These are phyloP conservation scores for Teleogryllus oceanicus DNA, from an alignment of 2,888 invertebrate genomes.

Conservation along the genomic window DNA sequence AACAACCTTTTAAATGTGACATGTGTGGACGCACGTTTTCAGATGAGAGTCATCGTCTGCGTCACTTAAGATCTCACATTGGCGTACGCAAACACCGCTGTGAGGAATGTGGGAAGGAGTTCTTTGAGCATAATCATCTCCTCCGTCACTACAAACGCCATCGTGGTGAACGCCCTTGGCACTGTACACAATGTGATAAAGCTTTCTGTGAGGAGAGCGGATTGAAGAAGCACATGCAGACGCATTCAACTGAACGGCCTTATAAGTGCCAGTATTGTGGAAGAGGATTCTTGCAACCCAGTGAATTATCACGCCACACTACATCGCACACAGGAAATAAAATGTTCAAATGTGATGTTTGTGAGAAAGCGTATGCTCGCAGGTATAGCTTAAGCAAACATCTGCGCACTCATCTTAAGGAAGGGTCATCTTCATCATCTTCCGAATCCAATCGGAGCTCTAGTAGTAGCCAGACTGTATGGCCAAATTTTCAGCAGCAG, in stretches of 20 bases:
- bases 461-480: neutral
- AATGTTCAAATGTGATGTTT: constrained; percentile 10
- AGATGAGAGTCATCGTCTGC: neutral
- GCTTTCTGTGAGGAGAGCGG: constrained; percentile 4
- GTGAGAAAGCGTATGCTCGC: neutral
- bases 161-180: constrained; percentile 2
- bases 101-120: constrained; percentile 5
- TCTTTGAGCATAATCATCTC: neutral
- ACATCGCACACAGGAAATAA: constrained; percentile 6
- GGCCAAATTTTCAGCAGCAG: constrained; percentile 18
- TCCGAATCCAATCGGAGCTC: neutral
- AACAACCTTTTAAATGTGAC: constrained; percentile 18
- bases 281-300: constrained; percentile 1
- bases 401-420: neutral
- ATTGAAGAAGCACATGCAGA: constrained; percentile 1
- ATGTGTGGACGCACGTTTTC: neutral
- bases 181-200: neutral
- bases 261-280: constrained; percentile 6
- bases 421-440: neutral
- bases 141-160: neutral
- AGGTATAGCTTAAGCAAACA: constrained; percentile 7
- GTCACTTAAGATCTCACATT: neutral
- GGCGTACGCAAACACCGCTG: neutral
- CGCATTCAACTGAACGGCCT: neutral
- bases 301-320: neutral